phyloP scores from a whole-genome alignment of 2,113 vertebrate genomes.

The Lasiurus borealis region DNA sequence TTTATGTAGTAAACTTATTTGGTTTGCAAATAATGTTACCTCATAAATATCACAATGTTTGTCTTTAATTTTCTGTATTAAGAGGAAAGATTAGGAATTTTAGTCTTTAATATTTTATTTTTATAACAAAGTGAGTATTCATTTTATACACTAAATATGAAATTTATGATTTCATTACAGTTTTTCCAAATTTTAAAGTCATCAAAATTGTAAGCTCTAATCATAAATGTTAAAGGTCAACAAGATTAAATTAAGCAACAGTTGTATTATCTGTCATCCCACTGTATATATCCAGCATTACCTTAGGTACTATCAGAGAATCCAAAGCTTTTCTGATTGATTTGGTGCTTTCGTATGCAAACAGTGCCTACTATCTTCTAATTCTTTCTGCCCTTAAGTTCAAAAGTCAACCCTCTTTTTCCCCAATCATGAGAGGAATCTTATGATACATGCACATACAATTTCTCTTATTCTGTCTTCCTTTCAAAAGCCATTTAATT shows the following conservation, averaged over 20 bases:
- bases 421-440: not conserved
- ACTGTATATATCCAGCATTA: not conserved
- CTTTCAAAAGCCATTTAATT: constrained; percentile 29
- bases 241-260: constrained; percentile 44
- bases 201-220: constrained; percentile 46
- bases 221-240: constrained; percentile 4
- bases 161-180: constrained; percentile 35
- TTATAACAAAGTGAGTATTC: constrained; percentile 39
- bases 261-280: not conserved
- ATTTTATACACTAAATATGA: not conserved
- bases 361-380: not conserved
- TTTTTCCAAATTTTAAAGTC: constrained; percentile 44
- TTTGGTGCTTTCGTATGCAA: not conserved
- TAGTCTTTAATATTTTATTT: constrained; percentile 36
- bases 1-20: constrained; percentile 57
- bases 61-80: constrained; percentile 50
- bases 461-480: constrained; percentile 39
- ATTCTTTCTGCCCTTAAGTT: not conserved
- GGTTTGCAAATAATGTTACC: constrained; percentile 35
- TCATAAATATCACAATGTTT: constrained; percentile 49
- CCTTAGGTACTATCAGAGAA: not conserved
- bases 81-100: constrained; percentile 18
- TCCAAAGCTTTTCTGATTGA: constrained; percentile 15
- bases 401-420: constrained; percentile 25
- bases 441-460: not conserved